phyloP scores from a whole-genome alignment of 2,113 vertebrate genomes.

The human region GRCh38 chr22:45271001-45271500 shows the following conservation, averaged over 20 bases:
- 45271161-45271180: no score
- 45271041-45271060: neutral
- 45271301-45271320: neutral
- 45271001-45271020: neutral
- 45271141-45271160: no score
- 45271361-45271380: neutral
- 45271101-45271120: neutral
- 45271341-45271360: neutral
- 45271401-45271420: neutral
- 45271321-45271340: neutral
- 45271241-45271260: neutral
- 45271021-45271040: neutral
- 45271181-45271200: neutral
- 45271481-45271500: neutral
- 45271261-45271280: neutral
- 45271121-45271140: neutral
- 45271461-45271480: neutral
- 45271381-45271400: neutral
- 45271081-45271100: neutral
- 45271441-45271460: neutral
- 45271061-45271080: neutral
- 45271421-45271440: neutral
- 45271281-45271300: neutral
- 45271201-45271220: neutral
- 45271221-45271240: neutral